These are phyloP conservation scores for Eretmochelys imbricata DNA, from an alignment of 2,113 vertebrate species.

Conservation along the genomic window DNA sequence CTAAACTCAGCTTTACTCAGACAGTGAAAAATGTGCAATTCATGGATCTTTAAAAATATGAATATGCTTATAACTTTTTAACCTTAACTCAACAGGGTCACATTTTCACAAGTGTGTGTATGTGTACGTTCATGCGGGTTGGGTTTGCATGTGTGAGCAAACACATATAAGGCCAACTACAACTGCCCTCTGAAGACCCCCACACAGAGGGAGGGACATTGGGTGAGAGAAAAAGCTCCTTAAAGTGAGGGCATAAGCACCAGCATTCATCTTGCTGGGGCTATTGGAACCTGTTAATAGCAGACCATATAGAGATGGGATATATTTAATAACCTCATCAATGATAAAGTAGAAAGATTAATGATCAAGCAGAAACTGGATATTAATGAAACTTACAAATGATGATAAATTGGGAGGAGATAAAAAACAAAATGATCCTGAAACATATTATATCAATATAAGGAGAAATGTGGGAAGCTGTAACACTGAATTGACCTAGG, in stretches of 20 bases:
- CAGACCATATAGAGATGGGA: neutral
- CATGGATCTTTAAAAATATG: neutral
- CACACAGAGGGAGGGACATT: neutral
- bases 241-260: neutral
- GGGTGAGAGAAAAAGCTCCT: neutral
- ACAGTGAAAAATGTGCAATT: neutral
- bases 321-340: neutral
- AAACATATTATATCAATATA: neutral
- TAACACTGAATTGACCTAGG: neutral
- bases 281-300: neutral
- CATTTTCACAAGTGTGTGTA: neutral
- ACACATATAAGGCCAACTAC: neutral
- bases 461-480: neutral
- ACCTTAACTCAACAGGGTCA: neutral
- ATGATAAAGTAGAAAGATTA: neutral
- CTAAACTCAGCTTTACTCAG: neutral
- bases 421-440: neutral
- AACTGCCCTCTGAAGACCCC: neutral
- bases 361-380: neutral
- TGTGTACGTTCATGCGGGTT: neutral
- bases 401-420: neutral
- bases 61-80: neutral
- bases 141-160: neutral
- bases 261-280: neutral
- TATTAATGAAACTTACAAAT: neutral